Base-by-base conservation (phyloP, 2,888 invertebrate genomes). In the Patella ulyssiponensis region DNA sequence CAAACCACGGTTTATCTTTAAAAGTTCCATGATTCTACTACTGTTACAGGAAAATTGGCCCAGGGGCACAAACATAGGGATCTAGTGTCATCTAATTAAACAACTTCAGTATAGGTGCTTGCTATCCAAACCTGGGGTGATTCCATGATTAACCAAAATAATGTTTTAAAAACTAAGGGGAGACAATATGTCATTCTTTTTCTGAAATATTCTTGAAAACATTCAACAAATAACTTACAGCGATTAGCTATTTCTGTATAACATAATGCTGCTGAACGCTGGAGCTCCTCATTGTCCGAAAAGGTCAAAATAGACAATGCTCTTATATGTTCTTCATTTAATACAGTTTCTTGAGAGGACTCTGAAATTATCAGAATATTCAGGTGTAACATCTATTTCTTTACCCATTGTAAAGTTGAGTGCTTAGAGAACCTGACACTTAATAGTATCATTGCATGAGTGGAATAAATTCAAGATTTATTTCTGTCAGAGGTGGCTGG, bases 251-350 rank as follows among this genome's bases (percentile, higher is more conserved):
- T 82, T 79, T 89, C 89, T 2, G 85, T 85, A 77, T 85, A 89
- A 78, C 88, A 90, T 0, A 89, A 83, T 0, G 88, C 88, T 1
- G 90, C 89, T 9, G 89, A 90, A 51, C 82, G 77, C 76, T 90
- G 90, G 7, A 90, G 81, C 27, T 90, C 88, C 7, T 58, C 71
- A 74, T 89, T 90, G 77, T 88, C 90, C 2, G 90, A 90, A 79
- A 84, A 88, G 2, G 88, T 87, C 15, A 89, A 84, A 74, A 89
- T 86, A 71, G 85, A 83, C 51, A 90, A 80, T 9, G 89, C 89
- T 52, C 84, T 75, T 33, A 88, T 82, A 74, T 88, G 87, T 73
- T 88, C 87, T 17, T 85, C 86, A 53, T 85, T 85, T 73, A 89
- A 79, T 14, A 78, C 80, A 11, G 79, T 73, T 56, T 79, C 70